Conservation (phyloP, 2,797 vertebrate species). For the Remorina albescens region DNA sequence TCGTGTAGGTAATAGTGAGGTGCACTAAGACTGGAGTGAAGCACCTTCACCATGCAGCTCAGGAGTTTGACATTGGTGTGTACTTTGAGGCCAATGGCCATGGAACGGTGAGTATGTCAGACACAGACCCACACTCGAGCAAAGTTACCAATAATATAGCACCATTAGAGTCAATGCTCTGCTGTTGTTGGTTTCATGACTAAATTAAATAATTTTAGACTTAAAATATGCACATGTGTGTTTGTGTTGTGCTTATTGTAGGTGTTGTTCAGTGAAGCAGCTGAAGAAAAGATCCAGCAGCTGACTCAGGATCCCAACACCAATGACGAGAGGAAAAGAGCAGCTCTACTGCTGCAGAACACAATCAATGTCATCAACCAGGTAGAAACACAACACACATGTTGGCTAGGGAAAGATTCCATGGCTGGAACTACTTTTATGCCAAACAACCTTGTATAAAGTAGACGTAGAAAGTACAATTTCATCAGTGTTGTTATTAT, state of each 20-base stretch:
- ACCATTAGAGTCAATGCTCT: background rate
- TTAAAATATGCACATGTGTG: background rate
- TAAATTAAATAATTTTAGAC: background rate
- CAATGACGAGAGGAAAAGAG: slow-evolving; percentile 84
- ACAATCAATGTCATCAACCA: slow-evolving; percentile 91
- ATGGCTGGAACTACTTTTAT: background rate
- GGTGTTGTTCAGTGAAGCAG: slow-evolving; percentile 92
- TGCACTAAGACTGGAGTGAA: slow-evolving; percentile 98
- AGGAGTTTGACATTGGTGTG: slow-evolving; percentile 93
- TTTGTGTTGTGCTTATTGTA: slow-evolving; percentile 62
- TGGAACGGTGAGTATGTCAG: slow-evolving; percentile 90
- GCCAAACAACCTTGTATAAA: background rate
- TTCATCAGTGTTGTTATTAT: background rate
- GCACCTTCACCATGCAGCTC: slow-evolving; percentile 94
- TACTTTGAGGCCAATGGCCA: slow-evolving; percentile 99
- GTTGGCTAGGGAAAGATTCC: background rate
- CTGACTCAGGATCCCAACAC: slow-evolving; percentile 79
- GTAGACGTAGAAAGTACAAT: background rate
- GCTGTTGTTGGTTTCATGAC: background rate
- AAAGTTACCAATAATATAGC: background rate
- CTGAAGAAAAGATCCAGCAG: slow-evolving; percentile 88
- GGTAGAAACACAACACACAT: slow-evolving; percentile 73
- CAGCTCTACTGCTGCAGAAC: slow-evolving; percentile 88
- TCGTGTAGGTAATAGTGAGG: slow-evolving; percentile 88
- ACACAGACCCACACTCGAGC: background rate